Conservation (phyloP, 2,888 invertebrate species). For the Tipula unca region DNA sequence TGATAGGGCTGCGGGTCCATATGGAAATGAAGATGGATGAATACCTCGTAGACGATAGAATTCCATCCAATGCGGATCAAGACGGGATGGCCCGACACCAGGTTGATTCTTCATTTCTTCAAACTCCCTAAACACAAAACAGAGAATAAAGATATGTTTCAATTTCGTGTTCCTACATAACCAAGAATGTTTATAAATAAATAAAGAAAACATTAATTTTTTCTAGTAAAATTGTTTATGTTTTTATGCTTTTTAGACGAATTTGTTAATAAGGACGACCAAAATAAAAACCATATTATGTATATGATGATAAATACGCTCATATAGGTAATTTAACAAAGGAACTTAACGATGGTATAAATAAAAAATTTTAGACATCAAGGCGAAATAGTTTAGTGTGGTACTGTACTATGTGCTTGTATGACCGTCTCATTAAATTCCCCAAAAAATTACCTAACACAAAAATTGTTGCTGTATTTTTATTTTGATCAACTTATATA, state of each 20-base stretch:
- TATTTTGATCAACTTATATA: not conserved
- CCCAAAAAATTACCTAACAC: not conserved
- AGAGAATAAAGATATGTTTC: not conserved
- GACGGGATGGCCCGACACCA: slow-evolving; percentile 51
- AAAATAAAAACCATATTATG: not conserved
- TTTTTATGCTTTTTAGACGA: not conserved
- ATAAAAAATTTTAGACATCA: not conserved
- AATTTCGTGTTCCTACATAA: slow-evolving; percentile 26
- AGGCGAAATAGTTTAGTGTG: not conserved
- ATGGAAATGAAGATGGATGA: slow-evolving; percentile 56
- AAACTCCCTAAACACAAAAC: slow-evolving; percentile 49
- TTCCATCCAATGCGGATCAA: slow-evolving; percentile 82
- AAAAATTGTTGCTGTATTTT: not conserved
- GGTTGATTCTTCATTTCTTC: slow-evolving; percentile 74
- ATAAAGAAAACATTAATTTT: slow-evolving; percentile 3
- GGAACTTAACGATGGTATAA: not conserved
- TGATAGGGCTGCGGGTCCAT: slow-evolving; percentile 67
- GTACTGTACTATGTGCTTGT: not conserved
- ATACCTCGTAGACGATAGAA: slow-evolving; percentile 65
- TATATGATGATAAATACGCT: not conserved
- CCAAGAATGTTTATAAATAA: not conserved
- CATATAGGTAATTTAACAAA: not conserved
- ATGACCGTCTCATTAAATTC: not conserved
- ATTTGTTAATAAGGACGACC: not conserved
- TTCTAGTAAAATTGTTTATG: not conserved